These are phyloP conservation scores for Oasisia sp. DNA, from an alignment of 2,888 invertebrate species.

Conservation along the genomic window DNA sequence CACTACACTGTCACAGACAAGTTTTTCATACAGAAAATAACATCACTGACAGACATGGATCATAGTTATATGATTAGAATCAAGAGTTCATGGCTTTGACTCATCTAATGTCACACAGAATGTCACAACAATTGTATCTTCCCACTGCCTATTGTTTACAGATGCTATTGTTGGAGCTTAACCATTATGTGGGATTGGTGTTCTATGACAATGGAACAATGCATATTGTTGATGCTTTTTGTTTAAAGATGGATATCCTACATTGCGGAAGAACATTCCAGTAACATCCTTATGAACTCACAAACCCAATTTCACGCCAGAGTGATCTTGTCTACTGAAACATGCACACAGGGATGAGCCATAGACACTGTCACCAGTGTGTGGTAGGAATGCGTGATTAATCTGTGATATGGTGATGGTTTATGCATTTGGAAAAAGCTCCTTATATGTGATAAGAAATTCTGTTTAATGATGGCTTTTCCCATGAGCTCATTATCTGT, in stretches of 20 bases:
- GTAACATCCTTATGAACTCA: too few species aligned
- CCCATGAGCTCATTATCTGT: too few species aligned
- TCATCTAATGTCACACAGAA: neutral
- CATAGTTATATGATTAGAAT: neutral
- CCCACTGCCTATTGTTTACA: neutral
- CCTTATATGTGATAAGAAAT: too few species aligned
- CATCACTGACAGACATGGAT: neutral
- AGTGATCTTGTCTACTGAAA: too few species aligned
- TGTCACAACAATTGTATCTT: neutral
- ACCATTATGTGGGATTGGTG: neutral
- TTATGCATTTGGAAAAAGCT: too few species aligned
- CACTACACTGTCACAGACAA: neutral
- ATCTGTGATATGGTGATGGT: too few species aligned
- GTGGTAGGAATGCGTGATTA: too few species aligned
- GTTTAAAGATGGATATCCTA: neutral
- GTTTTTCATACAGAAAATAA: neutral
- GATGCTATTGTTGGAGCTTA: neutral
- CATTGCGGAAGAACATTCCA: too few species aligned
- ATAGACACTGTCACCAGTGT: too few species aligned
- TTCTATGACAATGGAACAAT: neutral
- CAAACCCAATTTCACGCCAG: too few species aligned
- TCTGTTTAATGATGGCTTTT: too few species aligned
- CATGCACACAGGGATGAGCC: too few species aligned
- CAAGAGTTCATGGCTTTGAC: neutral
- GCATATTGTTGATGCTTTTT: neutral